Conservation (phyloP, 2,797 vertebrate species). For the Gephyroberyx darwinii region DNA sequence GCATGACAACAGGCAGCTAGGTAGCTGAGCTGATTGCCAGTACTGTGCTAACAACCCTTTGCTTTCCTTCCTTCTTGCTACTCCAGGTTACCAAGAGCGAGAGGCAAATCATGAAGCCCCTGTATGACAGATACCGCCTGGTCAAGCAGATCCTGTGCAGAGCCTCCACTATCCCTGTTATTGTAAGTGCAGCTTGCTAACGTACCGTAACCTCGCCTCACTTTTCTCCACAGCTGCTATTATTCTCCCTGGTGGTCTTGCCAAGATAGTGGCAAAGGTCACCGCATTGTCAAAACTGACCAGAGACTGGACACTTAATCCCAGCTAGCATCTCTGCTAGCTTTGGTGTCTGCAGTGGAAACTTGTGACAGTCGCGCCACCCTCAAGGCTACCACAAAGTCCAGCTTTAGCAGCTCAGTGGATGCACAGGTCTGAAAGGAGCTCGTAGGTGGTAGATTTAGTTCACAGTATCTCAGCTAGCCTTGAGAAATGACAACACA, state of each 20-base stretch:
- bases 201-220: not conserved
- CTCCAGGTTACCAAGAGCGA: conserved; percentile 91
- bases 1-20: not conserved
- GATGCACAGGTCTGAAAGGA: conserved; percentile 31
- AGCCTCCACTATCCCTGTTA: conserved; percentile 92
- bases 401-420: conserved; percentile 63
- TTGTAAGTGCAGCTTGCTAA: conserved; percentile 85
- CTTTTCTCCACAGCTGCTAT: not conserved
- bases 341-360: conserved; percentile 42
- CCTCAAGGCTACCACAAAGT: conserved; percentile 38
- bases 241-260: not conserved
- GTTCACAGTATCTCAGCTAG: conserved; percentile 32
- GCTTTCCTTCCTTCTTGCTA: not conserved
- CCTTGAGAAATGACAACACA: conserved; percentile 1
- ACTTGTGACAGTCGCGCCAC: conserved; percentile 26
- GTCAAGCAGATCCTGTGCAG: conserved; percentile 97
- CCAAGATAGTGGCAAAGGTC: conserved; percentile 5
- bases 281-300: conserved; percentile 17
- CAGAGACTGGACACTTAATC: conserved; percentile 45
- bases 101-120: conserved; percentile 93
- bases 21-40: conserved; percentile 6
- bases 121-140: conserved; percentile 96
- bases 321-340: conserved; percentile 36
- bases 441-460: conserved; percentile 45
- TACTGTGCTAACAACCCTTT: conserved; percentile 33